Evolutionary conservation across 2,797 vertebrate genomes (phyloP), one percentile per base, ranked within the genome.

Genomic region (Ptychadena robeensis): DNA sequence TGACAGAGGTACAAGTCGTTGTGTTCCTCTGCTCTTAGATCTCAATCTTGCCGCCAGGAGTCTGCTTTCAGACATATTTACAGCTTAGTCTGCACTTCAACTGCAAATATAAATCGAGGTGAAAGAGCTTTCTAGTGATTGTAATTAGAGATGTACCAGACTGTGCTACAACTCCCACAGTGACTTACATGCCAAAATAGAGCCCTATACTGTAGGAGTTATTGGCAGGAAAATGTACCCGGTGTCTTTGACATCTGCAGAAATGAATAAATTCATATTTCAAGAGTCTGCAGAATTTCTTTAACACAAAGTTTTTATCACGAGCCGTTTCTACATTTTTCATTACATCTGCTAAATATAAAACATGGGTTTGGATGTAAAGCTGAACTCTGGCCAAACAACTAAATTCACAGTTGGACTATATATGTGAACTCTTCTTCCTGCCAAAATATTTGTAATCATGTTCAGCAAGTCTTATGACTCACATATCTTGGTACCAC

Each of bases 71-170:
- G 64, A 31, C 64, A 25, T 68, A 57, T 78, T 78, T 68, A 67
- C 63, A 57, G 40, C 75, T 31, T 66, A 66, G 37, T 31, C 61
- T 44, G 37, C 74, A 44, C 38, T 57, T 78, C 38, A 78, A 57
- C 64, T 57, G 64, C 14, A 78, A 67, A 68, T 78, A 68, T 78
- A 78, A 67, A 78, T 78, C 32, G 44, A 68, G 75, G 75, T 67
- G 30, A 78, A 77, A 66, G 18, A 34, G 63, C 64, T 78, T 78
- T 78, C 64, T 68, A 68, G 75, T 78, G 31, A 68, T 78, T 78
- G 75, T 78, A 78, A 67, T 78, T 66, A 67, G 64, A 78, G 75
- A 53, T 25, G 31, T 27, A 78, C 40, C 75, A 78, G 75, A 78
- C 31, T 44, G 75, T 44, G 64, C 64, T 53, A 40, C 31, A 68